Percentiles rank a stretch among this genome's conserved stretches.
Conservation (phyloP, 2,888 invertebrate genomes). For the Coenonympha glycerion region DNA sequence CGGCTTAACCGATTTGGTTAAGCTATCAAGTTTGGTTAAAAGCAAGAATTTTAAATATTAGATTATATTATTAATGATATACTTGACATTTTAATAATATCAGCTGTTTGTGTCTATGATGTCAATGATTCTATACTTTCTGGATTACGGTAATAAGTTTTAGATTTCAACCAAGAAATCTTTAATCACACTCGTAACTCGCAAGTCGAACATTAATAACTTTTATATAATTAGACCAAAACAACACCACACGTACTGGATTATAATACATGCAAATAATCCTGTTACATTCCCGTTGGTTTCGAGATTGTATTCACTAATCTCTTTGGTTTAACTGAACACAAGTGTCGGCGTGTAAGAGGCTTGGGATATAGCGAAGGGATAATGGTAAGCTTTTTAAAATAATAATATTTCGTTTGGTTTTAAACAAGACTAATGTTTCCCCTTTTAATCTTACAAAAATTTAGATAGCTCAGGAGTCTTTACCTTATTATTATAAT, state of each 20-base stretch:
- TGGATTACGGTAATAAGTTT: too few species aligned
- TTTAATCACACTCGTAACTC: neutral
- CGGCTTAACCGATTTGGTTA: too few species aligned
- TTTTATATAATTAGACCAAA: neutral
- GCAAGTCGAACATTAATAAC: neutral
- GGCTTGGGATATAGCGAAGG: slow-evolving; percentile 3
- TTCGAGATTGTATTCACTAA: slow-evolving; percentile 39
- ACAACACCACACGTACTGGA: slow-evolving; percentile 16
- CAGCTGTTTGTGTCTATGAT: too few species aligned
- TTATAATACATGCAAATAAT: slow-evolving; percentile 23
- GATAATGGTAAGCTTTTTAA: slow-evolving; percentile 1
- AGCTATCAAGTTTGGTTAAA: too few species aligned
- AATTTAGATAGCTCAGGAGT: too few species aligned
- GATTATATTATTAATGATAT: too few species aligned
- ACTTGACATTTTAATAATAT: too few species aligned
- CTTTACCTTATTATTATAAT: too few species aligned
- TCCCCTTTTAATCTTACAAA: too few species aligned
- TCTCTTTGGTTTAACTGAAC: slow-evolving; percentile 44
- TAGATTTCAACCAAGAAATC: too few species aligned
- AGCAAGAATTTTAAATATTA: too few species aligned
- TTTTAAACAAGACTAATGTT: neutral
- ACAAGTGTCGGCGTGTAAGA: slow-evolving; percentile 37
- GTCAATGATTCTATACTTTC: too few species aligned
- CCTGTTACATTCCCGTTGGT: slow-evolving; percentile 35
- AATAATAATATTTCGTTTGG: neutral